Conservation (phyloP, 35 echinoderm and acorn worm genomes). For the Diadema setosum region DNA sequence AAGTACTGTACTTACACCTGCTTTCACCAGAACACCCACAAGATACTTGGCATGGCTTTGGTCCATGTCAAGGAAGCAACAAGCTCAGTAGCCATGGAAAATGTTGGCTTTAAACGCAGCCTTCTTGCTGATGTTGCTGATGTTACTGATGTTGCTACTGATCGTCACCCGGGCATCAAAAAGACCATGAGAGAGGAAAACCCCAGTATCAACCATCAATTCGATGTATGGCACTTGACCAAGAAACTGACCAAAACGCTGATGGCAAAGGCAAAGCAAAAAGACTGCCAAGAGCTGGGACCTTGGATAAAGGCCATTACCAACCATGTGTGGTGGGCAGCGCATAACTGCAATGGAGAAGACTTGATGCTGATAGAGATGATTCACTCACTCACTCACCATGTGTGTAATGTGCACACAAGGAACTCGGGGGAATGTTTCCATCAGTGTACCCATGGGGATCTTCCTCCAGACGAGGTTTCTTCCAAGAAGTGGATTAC, state of each 20-base stretch:
- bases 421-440: constrained; percentile 8
- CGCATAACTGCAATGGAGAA: background rate
- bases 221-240: constrained; percentile 71
- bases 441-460: constrained; percentile 11
- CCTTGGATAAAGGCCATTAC: constrained; percentile 37
- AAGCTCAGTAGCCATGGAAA: constrained; percentile 18
- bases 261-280: constrained; percentile 11
- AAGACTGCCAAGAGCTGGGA: constrained; percentile 32
- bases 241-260: constrained; percentile 45
- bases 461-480: background rate
- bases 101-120: background rate
- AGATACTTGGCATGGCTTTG: constrained; percentile 4
- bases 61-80: background rate
- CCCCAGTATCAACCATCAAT: constrained; percentile 31
- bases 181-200: constrained; percentile 21
- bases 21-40: background rate
- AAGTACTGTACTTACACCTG: background rate
- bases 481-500: background rate
- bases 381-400: background rate
- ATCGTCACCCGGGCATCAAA: constrained; percentile 28
- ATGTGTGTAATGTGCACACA: background rate
- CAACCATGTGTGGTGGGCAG: constrained; percentile 65
- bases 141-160: constrained; percentile 23
- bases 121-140: background rate
- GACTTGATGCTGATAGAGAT: background rate